Evolutionary conservation across 2,797 vertebrate species (phyloP).

Genomic region (Ciconia nigra): DNA sequence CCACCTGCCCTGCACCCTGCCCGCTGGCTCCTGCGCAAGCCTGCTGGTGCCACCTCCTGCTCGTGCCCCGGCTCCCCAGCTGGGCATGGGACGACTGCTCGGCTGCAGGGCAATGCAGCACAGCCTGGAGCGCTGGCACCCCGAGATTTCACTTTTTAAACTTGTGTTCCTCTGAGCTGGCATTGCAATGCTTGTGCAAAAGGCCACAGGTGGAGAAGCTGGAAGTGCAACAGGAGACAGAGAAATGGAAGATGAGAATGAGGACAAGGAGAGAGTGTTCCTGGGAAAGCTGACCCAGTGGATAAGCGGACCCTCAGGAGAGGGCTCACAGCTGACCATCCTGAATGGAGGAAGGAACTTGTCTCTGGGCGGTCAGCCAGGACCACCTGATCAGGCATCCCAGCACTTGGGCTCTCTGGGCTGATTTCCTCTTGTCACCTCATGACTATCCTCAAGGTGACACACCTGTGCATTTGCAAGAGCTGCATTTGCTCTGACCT

Average conservation of each 20-base stretch:
- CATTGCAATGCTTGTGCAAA: not conserved
- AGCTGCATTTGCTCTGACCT: not conserved
- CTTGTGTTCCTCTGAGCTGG: not conserved
- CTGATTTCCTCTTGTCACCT: not conserved
- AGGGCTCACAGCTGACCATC: not conserved
- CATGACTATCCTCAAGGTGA: not conserved
- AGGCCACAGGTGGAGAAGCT: not conserved
- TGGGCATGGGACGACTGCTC: not conserved
- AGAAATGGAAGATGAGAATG: not conserved
- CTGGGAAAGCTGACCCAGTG: not conserved
- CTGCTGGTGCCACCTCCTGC: not conserved
- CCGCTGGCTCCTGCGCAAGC: not conserved
- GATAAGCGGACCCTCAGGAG: not conserved
- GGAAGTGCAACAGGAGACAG: not conserved
- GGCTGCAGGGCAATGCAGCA: not conserved
- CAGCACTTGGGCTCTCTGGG: not conserved
- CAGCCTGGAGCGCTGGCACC: not conserved
- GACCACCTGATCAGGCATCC: not conserved
- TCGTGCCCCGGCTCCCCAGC: not conserved
- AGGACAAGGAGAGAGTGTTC: not conserved
- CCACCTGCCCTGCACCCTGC: not conserved
- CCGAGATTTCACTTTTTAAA: not conserved
- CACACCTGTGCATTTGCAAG: not conserved
- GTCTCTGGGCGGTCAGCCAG: not conserved
- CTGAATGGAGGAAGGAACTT: not conserved